These are phyloP conservation scores for Chloromyia formosa DNA, from an alignment of 2,888 invertebrate genomes.

Conservation along the genomic window DNA sequence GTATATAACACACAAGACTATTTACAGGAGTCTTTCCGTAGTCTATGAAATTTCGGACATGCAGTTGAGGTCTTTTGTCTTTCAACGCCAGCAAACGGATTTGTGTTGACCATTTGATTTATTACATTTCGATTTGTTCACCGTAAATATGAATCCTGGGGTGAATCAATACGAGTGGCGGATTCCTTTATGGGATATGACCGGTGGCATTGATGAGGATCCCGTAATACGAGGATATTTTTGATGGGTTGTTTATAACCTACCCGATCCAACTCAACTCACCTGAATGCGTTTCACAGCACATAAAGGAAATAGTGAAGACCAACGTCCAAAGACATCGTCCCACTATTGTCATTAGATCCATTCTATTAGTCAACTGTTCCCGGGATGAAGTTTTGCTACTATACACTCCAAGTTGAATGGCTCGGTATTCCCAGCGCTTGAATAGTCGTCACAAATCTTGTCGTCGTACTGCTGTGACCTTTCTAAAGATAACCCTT, in stretches of 20 bases:
- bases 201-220: constrained; percentile 12
- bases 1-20: too few relatives aligned
- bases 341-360: constrained; percentile 53
- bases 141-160: neutral
- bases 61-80: neutral
- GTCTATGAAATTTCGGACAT: neutral
- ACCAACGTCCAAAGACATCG: constrained; percentile 56
- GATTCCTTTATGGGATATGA: constrained; percentile 7
- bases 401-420: constrained; percentile 15
- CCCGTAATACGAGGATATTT: constrained; percentile 6
- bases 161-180: constrained; percentile 1
- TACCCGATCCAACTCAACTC: constrained; percentile 49
- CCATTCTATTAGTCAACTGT: constrained; percentile 51
- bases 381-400: too few relatives aligned
- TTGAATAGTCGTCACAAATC: neutral
- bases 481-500: constrained; percentile 8
- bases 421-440: neutral
- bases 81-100: constrained; percentile 2
- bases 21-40: too few relatives aligned
- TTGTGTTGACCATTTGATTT: constrained; percentile 37
- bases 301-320: constrained; percentile 56
- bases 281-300: constrained; percentile 58
- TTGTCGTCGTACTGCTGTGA: neutral
- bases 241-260: constrained; percentile 29
- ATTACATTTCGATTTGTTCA: constrained; percentile 32